Percentiles rank a stretch among this genome's conserved stretches.
Evolutionary conservation across 2,888 invertebrate species (phyloP).

Genomic region (Thelaira solivaga): DNA sequence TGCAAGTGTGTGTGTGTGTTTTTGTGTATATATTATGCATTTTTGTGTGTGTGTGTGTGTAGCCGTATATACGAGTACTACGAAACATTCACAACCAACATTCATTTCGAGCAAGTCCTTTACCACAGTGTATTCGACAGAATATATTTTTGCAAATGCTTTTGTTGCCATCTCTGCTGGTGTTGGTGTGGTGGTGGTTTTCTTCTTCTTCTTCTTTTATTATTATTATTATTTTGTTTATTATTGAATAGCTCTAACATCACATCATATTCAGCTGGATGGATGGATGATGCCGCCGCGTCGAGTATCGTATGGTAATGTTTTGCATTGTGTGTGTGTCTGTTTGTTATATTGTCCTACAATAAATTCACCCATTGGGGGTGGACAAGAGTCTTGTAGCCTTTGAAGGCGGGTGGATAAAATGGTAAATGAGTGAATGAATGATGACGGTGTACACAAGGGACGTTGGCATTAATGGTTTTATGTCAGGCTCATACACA

Average conservation of each 20-base stretch:
- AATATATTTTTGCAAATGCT: conserved; percentile 44
- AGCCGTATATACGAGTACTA: conserved; percentile 11
- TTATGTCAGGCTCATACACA: conserved; percentile 42
- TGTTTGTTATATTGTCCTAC: conserved; percentile 49
- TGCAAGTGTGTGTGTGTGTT: background rate
- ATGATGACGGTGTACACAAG: conserved; percentile 60
- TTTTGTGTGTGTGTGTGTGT: background rate
- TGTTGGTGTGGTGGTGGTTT: conserved; percentile 11
- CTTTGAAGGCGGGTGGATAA: conserved; percentile 53
- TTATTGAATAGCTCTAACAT: conserved; percentile 61
- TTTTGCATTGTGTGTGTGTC: conserved; percentile 43
- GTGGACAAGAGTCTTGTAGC: conserved; percentile 49
- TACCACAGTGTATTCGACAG: conserved; percentile 56
- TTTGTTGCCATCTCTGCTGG: conserved; percentile 20
- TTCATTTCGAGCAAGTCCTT: conserved; percentile 43
- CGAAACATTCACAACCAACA: conserved; percentile 48
- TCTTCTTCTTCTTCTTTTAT: conserved; percentile 19
- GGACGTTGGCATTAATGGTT: conserved; percentile 61
- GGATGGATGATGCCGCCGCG: conserved; percentile 44
- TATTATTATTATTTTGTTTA: conserved; percentile 46
- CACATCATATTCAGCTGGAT: conserved; percentile 51
- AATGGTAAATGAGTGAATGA: conserved; percentile 53
- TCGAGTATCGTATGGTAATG: conserved; percentile 18
- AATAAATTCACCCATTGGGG: conserved; percentile 53
- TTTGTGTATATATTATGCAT: background rate